Percentiles rank a stretch among this genome's conserved stretches.
Conservation (phyloP, 2,113 vertebrate genomes). For the Ageneiosus marmoratus region DNA sequence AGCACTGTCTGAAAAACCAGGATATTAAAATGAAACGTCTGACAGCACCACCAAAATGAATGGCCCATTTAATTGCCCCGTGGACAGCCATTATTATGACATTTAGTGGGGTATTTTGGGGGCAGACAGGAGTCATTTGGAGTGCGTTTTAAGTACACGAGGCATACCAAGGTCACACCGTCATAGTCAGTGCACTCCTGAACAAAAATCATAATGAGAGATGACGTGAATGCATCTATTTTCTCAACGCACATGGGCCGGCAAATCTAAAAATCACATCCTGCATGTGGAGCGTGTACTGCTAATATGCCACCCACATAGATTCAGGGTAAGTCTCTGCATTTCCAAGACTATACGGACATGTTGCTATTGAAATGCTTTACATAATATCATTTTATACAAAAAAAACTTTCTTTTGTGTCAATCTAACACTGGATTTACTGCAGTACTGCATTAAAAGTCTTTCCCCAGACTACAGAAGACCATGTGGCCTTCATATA, state of each 20-base stretch:
- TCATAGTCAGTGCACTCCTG: constrained; percentile 41
- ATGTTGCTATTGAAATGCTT: not conserved
- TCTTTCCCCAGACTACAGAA: not conserved
- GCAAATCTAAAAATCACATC: constrained; percentile 39
- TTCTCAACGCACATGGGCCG: constrained; percentile 35
- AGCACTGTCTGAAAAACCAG: constrained; percentile 49
- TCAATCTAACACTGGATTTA: not conserved
- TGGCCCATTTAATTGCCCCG: constrained; percentile 57
- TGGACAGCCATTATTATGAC: constrained; percentile 58
- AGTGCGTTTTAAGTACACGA: constrained; percentile 47
- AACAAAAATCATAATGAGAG: constrained; percentile 51
- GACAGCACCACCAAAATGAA: constrained; percentile 54
- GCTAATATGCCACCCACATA: constrained; percentile 15
- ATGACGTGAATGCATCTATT: constrained; percentile 28
- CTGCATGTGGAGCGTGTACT: constrained; percentile 10
- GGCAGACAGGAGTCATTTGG: constrained; percentile 57
- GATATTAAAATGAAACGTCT: constrained; percentile 59
- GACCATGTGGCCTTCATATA: not conserved
- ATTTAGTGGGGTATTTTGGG: constrained; percentile 59
- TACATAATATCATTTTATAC: not conserved
- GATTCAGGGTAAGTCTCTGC: not conserved
- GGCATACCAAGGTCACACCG: constrained; percentile 51
- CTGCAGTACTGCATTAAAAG: not conserved
- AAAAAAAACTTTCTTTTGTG: too few species aligned
- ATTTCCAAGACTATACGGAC: not conserved